phyloP scores from a whole-genome alignment of 2,113 vertebrate genomes.

The Jacana jacana region DNA sequence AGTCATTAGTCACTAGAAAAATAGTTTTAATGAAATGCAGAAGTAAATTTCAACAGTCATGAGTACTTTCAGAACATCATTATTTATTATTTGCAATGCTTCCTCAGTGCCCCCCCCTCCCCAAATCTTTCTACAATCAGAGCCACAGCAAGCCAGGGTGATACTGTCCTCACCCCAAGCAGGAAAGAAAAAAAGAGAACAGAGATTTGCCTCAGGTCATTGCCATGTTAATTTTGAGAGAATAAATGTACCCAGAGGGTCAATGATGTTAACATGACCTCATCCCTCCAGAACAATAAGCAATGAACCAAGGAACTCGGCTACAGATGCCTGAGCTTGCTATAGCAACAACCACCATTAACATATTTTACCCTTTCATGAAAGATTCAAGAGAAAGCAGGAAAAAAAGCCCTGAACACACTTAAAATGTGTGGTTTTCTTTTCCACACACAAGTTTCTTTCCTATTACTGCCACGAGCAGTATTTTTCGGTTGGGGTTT shows the following conservation, averaged over 20 bases:
- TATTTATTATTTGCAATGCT: not conserved
- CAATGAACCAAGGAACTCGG: not conserved
- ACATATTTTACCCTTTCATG: constrained; percentile 6
- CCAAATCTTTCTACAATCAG: not conserved
- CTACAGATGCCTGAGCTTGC: constrained; percentile 3
- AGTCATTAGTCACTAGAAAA: not conserved
- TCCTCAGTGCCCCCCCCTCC: not conserved
- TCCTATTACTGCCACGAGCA: not conserved
- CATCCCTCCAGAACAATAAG: not conserved
- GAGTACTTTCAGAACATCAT: not conserved
- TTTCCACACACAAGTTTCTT: not conserved
- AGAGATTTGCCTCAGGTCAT: not conserved
- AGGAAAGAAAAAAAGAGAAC: not conserved
- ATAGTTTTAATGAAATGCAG: not conserved
- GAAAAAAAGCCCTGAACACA: not conserved
- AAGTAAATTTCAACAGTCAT: not conserved
- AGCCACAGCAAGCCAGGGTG: not conserved
- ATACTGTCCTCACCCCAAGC: not conserved
- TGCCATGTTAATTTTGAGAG: constrained; percentile 28
- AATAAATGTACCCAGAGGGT: not conserved
- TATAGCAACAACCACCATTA: constrained; percentile 28
- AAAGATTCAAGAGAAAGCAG: not conserved
- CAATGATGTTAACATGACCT: constrained; percentile 48
- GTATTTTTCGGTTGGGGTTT: too few relatives aligned
- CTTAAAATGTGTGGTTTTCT: not conserved